phyloP scores from a whole-genome alignment of 2,797 vertebrate species.

The Numenius phaeopus region DNA sequence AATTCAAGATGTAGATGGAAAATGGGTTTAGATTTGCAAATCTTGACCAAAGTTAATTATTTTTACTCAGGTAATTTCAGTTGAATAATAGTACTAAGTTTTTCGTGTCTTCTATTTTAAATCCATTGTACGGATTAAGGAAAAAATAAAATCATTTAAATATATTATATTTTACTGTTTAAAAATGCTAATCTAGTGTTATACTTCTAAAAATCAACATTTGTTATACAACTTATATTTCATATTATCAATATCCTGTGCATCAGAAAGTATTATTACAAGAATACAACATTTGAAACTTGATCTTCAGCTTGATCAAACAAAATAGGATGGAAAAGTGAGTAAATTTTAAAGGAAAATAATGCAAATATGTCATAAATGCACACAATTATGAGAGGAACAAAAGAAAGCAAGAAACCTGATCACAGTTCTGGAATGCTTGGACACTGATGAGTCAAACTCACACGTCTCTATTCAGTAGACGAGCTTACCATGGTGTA shows the following conservation, averaged over 20 bases:
- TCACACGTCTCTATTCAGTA: not conserved
- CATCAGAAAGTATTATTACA: not conserved
- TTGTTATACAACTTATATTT: not conserved
- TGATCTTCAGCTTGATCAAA: not conserved
- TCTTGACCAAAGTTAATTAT: not conserved
- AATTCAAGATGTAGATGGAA: not conserved
- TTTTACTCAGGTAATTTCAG: not conserved
- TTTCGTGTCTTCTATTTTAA: not conserved
- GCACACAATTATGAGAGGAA: not conserved
- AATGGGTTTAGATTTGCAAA: not conserved
- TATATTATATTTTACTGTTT: not conserved
- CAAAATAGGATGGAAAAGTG: not conserved
- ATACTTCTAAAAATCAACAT: not conserved
- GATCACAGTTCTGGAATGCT: not conserved
- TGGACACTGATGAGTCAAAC: not conserved
- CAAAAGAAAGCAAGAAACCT: not conserved
- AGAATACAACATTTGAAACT: not conserved
- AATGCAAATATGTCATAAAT: not conserved
- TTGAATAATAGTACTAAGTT: not conserved
- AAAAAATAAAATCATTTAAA: not conserved
- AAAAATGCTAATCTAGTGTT: not conserved
- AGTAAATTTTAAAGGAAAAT: not conserved
- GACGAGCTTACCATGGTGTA: too few species aligned
- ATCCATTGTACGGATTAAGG: accelerated
- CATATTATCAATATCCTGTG: not conserved